Evolutionary conservation across 2,888 invertebrate species (phyloP).

Genomic region (Orthosia cruda): DNA sequence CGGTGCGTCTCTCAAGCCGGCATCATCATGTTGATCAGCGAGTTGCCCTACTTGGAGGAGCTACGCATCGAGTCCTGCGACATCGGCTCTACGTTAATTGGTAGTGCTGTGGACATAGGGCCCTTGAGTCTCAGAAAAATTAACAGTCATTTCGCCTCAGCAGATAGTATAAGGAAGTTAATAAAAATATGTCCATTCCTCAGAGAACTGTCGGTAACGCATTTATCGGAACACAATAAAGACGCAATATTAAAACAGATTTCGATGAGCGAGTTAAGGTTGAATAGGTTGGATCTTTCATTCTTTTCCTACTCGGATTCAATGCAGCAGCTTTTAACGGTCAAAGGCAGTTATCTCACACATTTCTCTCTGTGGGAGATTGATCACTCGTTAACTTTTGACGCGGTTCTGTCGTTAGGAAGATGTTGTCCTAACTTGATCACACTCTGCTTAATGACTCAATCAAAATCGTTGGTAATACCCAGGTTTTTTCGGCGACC

Average conservation of each 20-base stretch:
- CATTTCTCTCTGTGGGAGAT: slow-evolving; percentile 89
- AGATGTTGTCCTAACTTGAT: slow-evolving; percentile 85
- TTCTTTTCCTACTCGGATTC: slow-evolving; percentile 88
- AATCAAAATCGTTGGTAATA: slow-evolving; percentile 83
- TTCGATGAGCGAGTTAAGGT: slow-evolving; percentile 81
- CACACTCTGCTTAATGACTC: slow-evolving; percentile 87
- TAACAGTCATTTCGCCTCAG: slow-evolving; percentile 88
- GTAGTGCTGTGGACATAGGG: slow-evolving; percentile 81
- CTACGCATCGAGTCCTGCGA: slow-evolving; percentile 89
- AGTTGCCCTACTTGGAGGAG: slow-evolving; percentile 87
- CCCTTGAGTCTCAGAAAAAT: slow-evolving; percentile 87
- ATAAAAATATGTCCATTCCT: slow-evolving; percentile 87
- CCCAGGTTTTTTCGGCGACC: slow-evolving; percentile 82
- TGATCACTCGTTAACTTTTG: slow-evolving; percentile 85
- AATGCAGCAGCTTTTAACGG: slow-evolving; percentile 82
- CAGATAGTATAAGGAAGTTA: slow-evolving; percentile 85
- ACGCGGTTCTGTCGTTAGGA: slow-evolving; percentile 85
- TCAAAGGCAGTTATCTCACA: slow-evolving; percentile 87
- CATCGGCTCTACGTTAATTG: slow-evolving; percentile 88
- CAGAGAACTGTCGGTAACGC: slow-evolving; percentile 87
- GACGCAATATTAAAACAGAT: slow-evolving; percentile 88
- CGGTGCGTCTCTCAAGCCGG: slow-evolving; percentile 88
- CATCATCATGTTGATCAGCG: slow-evolving; percentile 84
- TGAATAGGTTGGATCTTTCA: slow-evolving; percentile 85
- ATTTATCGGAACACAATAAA: slow-evolving; percentile 86